phyloP scores from a whole-genome alignment of 2,113 vertebrate genomes.

The Mustela nigripes region DNA sequence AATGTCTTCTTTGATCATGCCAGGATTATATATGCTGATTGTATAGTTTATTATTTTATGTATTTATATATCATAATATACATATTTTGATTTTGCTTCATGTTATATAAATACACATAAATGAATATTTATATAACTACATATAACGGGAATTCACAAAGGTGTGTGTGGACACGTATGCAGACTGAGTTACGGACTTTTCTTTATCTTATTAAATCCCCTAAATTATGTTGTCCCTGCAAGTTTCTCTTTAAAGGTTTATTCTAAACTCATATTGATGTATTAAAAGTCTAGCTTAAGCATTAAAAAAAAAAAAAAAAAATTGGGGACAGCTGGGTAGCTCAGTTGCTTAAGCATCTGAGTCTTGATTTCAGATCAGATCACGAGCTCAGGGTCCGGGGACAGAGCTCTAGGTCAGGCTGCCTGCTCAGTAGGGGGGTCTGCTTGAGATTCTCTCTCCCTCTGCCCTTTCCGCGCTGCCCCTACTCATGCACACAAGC shows the following conservation, averaged over 20 bases:
- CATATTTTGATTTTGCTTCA: background rate
- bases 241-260: background rate
- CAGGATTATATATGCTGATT: background rate
- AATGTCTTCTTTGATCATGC: background rate
- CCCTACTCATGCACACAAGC: background rate
- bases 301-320: background rate
- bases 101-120: background rate
- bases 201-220: background rate
- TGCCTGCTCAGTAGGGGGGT: background rate
- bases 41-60: background rate
- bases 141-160: background rate
- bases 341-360: no score
- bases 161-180: no score
- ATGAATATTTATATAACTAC: no score
- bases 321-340: no score
- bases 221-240: background rate
- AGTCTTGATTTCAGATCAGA: no score
- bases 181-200: background rate
- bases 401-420: background rate
- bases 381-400: background rate
- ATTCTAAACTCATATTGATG: background rate
- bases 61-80: background rate
- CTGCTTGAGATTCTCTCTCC: background rate
- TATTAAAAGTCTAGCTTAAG: background rate
- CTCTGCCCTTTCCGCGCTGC: background rate